Conservation (phyloP, 2,888 invertebrate species). For the Suillia variegata region DNA sequence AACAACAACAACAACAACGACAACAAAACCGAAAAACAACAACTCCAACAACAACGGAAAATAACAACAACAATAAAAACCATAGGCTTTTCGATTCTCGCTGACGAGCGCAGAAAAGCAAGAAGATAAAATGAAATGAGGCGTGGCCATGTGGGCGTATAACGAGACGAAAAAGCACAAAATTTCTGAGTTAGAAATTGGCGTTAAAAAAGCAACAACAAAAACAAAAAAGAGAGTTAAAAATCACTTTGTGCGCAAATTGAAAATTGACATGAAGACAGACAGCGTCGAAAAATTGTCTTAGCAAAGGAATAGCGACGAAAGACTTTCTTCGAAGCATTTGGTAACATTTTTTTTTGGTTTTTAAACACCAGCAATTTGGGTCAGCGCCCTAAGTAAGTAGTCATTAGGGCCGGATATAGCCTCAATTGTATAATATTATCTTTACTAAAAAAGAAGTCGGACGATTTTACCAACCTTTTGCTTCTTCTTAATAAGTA, state of each 20-base stretch:
- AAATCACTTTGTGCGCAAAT: neutral
- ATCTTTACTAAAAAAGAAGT: too few species aligned
- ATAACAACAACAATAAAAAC: constrained; percentile 26
- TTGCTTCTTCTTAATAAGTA: too few species aligned
- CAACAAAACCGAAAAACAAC: constrained; percentile 43
- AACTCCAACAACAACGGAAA: constrained; percentile 11
- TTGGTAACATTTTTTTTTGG: too few species aligned
- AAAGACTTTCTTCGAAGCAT: too few species aligned
- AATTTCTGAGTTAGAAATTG: too few species aligned
- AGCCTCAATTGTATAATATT: too few species aligned
- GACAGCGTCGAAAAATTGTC: neutral
- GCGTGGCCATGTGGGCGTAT: neutral
- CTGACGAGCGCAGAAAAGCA: neutral
- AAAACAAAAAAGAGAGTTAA: neutral
- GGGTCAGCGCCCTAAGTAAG: too few species aligned
- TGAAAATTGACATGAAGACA: neutral
- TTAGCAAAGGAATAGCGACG: too few species aligned
- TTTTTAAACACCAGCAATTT: too few species aligned
- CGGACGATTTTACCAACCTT: too few species aligned
- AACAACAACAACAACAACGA: constrained; percentile 7
- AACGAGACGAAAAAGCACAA: neutral
- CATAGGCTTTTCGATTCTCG: neutral
- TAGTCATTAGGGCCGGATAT: too few species aligned
- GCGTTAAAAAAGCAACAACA: too few species aligned
- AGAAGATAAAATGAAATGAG: neutral